Base-by-base conservation (phyloP, 1,140 invertebrate genomes). In the Magallana angulata region DNA sequence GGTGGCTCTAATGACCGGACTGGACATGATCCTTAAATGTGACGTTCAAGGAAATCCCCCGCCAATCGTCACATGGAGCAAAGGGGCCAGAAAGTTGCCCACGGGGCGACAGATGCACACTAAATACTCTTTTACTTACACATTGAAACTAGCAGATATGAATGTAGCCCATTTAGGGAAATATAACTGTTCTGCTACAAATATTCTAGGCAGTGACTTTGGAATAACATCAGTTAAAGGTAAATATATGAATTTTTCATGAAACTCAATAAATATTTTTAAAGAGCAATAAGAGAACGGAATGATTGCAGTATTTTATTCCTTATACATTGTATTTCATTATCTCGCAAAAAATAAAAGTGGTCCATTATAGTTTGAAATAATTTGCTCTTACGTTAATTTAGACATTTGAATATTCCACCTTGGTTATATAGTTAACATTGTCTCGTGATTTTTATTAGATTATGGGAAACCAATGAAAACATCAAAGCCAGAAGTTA, bases 21-120 rank as follows among this genome's bases (percentile, higher is more conserved):
- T 71, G 24, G 30, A 71, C 24, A 71, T 71, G 68, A 24, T 12
- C 18, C 68, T 71, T 18, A 71, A 71, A 12, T 71, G 68, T 36
- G 68, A 71, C 7, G 68, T 71, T 71, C 36, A 30, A 71, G 68
- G 68, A 12, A 71, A 71, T 71, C 68, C 68, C 12, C 68, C 68
- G 7, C 68, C 68, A 30, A 30, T 71, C 12, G 68, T 71, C 11
- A 36, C 68, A 3, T 71, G 68, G 68, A 71, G 18, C 24, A 71
- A 71, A 24, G 11, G 36, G 11, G 11, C 24, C 24, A 30, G 8
- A 9, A 30, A 30, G 24, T 11, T 71, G 11, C 9, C 24, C 24
- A 71, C 24, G 8, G 68, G 68, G 36, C 68, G 68, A 30, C 24
- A 71, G 36, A 71, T 24, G 18, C 68, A 36, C 9, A 71, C 11